Base-by-base conservation (phyloP, 2,113 vertebrate genomes). In the Cettia cetti region DNA sequence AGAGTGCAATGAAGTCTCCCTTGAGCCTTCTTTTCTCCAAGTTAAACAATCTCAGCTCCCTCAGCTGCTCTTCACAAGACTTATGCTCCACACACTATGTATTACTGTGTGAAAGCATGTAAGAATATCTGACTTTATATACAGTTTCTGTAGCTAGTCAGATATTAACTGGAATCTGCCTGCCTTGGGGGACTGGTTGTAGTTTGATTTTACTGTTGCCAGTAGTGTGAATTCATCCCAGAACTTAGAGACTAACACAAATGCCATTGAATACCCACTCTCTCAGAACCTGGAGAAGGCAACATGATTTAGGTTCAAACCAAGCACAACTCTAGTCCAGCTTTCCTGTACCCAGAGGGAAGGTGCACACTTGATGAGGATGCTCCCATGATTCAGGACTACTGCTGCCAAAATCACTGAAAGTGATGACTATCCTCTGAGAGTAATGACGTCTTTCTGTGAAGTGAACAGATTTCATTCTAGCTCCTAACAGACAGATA, bases 141-240 rank as follows among this genome's bases (percentile, higher is more conserved):
- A 64, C 54, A 7, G 88, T 93, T 80, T 91, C 75, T 87, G 44
- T 47, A 89, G 57, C 60, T 91, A 92, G 86, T 68, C 65, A 89
- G 53, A 81, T 66, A 86, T 90, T 84, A 72, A 72, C 47, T 85
- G 76, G 50, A 81, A 85, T 74, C 69, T 57, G 28, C 22, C 64
- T 95, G 69, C 52, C 50, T 91, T 45, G 21, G n/a, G 82, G 52
- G 47, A 65, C n/a, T 68, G 40, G 27, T n/a, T 82, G 85, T 47
- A 65, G 50, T 82, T 86, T 76, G 60, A 56, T 86, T 61, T 76
- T 40, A 11, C 79, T 83, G 57, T 33, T 92, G 44, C 11, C 65
- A 26, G 26, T 68, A 79, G 8, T 22, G 84, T 74, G 56, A 68
- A 70, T 94, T 82, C 47, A 89, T 26, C 20, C 39, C 1, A 4